These are phyloP conservation scores for Seriola quinqueradiata DNA, from an alignment of 2,113 vertebrate genomes.

Conservation along the genomic window DNA sequence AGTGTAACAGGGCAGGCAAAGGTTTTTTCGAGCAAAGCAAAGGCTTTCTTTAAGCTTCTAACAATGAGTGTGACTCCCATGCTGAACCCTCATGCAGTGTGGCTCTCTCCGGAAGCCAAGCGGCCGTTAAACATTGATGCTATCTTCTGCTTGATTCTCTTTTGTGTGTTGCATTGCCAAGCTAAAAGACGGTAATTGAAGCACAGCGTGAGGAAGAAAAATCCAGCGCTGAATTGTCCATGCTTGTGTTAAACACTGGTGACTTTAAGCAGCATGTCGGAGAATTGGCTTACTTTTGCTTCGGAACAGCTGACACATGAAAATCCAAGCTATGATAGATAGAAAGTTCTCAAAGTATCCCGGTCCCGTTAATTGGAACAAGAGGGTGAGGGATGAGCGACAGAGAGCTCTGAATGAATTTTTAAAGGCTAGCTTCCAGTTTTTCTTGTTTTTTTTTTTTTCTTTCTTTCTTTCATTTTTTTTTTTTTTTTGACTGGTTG, in stretches of 20 bases:
- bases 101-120: constrained; percentile 68
- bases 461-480: constrained; percentile 27
- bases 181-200: constrained; percentile 68
- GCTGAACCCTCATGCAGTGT: constrained; percentile 62
- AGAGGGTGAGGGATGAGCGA: constrained; percentile 69
- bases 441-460: constrained; percentile 32
- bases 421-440: constrained; percentile 73
- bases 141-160: constrained; percentile 68
- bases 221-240: constrained; percentile 48
- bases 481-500: constrained; percentile 61
- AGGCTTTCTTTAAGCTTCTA: constrained; percentile 77
- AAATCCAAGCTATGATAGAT: constrained; percentile 65
- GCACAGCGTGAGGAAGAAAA: constrained; percentile 30
- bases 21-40: constrained; percentile 65
- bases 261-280: constrained; percentile 69
- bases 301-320: constrained; percentile 66
- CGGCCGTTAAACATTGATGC: constrained; percentile 79
- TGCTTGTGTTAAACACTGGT: constrained; percentile 59
- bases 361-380: constrained; percentile 76
- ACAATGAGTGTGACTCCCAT: constrained; percentile 74
- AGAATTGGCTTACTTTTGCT: constrained; percentile 61
- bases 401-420: constrained; percentile 75
- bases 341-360: constrained; percentile 70
- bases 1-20: constrained; percentile 58
- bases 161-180: constrained; percentile 54